Evolutionary conservation across 2,797 vertebrate species (phyloP).

Genomic region (Sebastes goodei): DNA sequence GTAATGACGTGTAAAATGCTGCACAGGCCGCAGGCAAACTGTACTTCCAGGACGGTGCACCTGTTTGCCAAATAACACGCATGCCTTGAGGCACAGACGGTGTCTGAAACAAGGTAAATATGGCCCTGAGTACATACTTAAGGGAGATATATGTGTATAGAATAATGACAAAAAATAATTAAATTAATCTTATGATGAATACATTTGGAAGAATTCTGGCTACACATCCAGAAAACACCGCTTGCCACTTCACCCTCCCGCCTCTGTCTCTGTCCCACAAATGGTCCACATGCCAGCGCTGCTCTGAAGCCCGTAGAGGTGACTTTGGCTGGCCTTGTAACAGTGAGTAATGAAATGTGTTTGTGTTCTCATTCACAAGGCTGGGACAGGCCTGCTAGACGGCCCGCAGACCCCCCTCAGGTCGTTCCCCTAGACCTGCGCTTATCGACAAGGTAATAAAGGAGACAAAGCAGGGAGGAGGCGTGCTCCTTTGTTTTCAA

Average conservation of each 20-base stretch:
- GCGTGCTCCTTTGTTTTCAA: constrained; percentile 67
- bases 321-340: constrained; percentile 62
- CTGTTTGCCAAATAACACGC: constrained; percentile 9
- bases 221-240: background rate
- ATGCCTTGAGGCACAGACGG: background rate
- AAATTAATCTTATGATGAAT: background rate
- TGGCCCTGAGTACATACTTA: background rate
- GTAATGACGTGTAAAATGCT: constrained; percentile 10
- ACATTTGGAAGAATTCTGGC: background rate
- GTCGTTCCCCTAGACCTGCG: constrained; percentile 55
- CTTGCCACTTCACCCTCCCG: background rate
- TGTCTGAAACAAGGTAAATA: background rate
- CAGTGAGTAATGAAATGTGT: constrained; percentile 62
- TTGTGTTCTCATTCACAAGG: constrained; percentile 49
- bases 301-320: constrained; percentile 37
- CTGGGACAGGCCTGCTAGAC: constrained; percentile 35
- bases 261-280: constrained; percentile 17
- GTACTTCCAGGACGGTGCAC: constrained; percentile 5
- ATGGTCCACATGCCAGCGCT: background rate
- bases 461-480: constrained; percentile 53
- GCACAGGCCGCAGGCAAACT: background rate
- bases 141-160: background rate
- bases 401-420: constrained; percentile 44
- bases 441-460: constrained; percentile 74
- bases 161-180: background rate